These are phyloP conservation scores for Merluccius polli DNA, from an alignment of 2,797 vertebrate species.

Conservation along the genomic window DNA sequence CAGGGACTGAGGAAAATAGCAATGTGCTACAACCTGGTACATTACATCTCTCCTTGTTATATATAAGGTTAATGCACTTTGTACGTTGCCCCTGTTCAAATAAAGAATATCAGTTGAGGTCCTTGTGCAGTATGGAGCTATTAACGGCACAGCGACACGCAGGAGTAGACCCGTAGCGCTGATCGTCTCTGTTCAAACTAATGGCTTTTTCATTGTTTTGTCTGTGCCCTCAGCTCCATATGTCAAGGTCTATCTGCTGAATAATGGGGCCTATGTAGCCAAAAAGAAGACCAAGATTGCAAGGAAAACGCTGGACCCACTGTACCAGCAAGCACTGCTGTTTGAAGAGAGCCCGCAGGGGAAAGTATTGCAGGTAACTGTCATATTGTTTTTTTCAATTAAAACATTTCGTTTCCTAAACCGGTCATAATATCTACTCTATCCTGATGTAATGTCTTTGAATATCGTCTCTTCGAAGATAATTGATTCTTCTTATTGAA, in stretches of 20 bases:
- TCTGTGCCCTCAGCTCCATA: slow-evolving; percentile 82
- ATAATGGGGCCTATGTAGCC: slow-evolving; percentile 94
- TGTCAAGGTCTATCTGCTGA: slow-evolving; percentile 96
- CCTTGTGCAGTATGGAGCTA: not conserved
- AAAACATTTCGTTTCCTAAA: not conserved
- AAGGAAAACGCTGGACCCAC: slow-evolving; percentile 95
- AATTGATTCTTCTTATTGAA: not conserved
- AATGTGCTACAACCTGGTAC: no score
- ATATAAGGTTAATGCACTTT: no score
- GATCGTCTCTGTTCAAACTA: slow-evolving; percentile 9
- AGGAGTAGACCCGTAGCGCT: not conserved
- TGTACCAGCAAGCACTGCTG: slow-evolving; percentile 94
- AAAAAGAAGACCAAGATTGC: slow-evolving; percentile 99
- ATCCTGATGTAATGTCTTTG: not conserved
- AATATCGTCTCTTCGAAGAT: not conserved
- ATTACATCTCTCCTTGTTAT: no score
- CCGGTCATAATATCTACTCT: not conserved
- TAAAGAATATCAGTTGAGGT: not conserved
- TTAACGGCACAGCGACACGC: no score
- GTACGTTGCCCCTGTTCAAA: no score
- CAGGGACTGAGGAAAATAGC: no score
- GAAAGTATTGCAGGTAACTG: slow-evolving; percentile 94
- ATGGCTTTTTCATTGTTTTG: slow-evolving; percentile 28
- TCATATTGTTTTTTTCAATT: slow-evolving; percentile 2
- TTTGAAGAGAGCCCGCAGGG: slow-evolving; percentile 97